Conservation (phyloP, 2,888 invertebrate species). For the Caenorhabditis becei region DNA sequence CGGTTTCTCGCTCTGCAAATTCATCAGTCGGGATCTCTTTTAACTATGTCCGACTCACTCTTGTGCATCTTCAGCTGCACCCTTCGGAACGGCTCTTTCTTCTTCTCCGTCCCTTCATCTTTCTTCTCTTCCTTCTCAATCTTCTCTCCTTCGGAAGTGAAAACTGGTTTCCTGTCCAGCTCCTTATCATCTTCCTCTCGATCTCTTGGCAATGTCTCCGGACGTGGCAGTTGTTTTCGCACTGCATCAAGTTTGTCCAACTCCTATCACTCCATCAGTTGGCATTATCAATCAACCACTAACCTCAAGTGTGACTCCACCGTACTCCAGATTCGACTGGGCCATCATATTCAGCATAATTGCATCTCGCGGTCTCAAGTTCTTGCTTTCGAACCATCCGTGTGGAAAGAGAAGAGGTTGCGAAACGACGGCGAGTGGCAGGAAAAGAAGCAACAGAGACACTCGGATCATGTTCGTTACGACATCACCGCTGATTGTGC, state of each 20-base stretch:
- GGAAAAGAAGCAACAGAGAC: constrained; percentile 5
- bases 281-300: neutral
- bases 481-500: constrained; percentile 5
- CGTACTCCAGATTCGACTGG: constrained; percentile 72
- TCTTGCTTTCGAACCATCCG: constrained; percentile 74
- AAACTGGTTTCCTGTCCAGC: constrained; percentile 56
- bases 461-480: constrained; percentile 49
- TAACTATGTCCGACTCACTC: constrained; percentile 16
- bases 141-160: constrained; percentile 32
- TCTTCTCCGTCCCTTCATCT: neutral
- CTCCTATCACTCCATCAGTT: constrained; percentile 47
- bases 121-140: constrained; percentile 20
- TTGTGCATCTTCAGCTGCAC: constrained; percentile 46
- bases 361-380: constrained; percentile 72
- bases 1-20: neutral
- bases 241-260: constrained; percentile 66
- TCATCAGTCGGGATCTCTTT: neutral
- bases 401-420: constrained; percentile 73
- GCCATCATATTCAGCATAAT: constrained; percentile 75
- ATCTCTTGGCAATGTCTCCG: constrained; percentile 53
- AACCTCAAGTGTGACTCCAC: constrained; percentile 70
- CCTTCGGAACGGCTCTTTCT: constrained; percentile 47
- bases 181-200: constrained; percentile 64
- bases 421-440: constrained; percentile 15
- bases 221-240: constrained; percentile 63